Evolutionary conservation across 92 coral and sea anemone species (phyloP).

Genomic region (Ricordea florida): DNA sequence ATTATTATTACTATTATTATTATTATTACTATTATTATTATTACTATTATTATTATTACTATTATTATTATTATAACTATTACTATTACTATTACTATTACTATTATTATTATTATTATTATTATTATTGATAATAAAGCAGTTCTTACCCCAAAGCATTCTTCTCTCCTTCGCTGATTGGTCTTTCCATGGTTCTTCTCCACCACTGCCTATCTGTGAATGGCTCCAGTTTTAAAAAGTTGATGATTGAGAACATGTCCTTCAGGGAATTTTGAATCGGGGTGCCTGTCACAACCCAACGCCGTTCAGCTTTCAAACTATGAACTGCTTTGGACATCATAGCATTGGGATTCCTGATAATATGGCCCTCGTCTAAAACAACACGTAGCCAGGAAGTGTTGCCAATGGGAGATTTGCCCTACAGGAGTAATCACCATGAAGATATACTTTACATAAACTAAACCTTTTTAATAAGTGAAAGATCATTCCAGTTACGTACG

Average conservation of each 20-base stretch:
- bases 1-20: too few relatives aligned
- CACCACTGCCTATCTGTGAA: conserved; percentile 92
- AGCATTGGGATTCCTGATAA: conserved; percentile 79
- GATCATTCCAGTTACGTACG: too few relatives aligned
- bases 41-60: too few relatives aligned
- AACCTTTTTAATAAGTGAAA: too few relatives aligned
- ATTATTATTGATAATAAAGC: too few relatives aligned
- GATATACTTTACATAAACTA: too few relatives aligned
- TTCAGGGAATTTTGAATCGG: conserved; percentile 88
- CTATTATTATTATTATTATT: too few relatives aligned
- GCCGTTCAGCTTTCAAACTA: conserved; percentile 69
- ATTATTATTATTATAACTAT: too few relatives aligned
- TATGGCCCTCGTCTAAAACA: conserved; percentile 84
- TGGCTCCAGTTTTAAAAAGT: conserved; percentile 78
- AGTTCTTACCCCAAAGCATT: conserved; percentile 52
- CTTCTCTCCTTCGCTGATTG: conserved; percentile 77
- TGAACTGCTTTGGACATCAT: conserved; percentile 83
- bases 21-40: too few relatives aligned
- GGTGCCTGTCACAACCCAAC: conserved; percentile 87
- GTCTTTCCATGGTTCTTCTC: conserved; percentile 77
- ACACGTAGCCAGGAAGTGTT: conserved; percentile 68
- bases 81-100: too few relatives aligned
- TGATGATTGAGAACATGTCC: conserved; percentile 80
- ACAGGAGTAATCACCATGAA: background rate
- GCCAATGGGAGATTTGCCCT: conserved; percentile 76